These are phyloP conservation scores for Phalangium opilio DNA, from an alignment of 2,888 invertebrate species.

Conservation along the genomic window DNA sequence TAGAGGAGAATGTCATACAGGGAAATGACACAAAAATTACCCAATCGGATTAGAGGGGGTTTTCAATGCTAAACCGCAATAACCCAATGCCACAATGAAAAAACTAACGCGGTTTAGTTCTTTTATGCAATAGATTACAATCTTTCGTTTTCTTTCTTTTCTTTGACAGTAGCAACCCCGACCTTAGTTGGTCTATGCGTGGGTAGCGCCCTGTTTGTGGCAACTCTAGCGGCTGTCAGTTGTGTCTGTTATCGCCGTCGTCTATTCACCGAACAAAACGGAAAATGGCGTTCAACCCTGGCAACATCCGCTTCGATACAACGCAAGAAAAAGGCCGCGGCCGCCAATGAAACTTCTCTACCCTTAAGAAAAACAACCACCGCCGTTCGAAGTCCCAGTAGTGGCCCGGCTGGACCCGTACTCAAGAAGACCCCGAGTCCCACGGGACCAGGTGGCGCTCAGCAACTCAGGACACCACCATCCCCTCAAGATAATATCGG, in stretches of 20 bases:
- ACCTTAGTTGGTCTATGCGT: slow-evolving; percentile 44
- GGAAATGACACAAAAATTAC: no score
- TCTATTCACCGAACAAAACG: no score
- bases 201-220: slow-evolving; percentile 42
- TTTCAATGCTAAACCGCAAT: no score
- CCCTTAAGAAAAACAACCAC: slow-evolving; percentile 38
- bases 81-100: no score
- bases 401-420: slow-evolving; percentile 38
- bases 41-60: no score
- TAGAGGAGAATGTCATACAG: no score
- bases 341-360: slow-evolving; percentile 13
- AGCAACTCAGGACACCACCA: no score
- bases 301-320: slow-evolving; percentile 19
- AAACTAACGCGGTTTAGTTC: no score
- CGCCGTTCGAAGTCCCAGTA: slow-evolving; percentile 67
- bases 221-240: slow-evolving; percentile 44
- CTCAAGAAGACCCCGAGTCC: slow-evolving; percentile 86
- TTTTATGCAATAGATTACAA: no score
- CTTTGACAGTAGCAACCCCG: slow-evolving; percentile 14
- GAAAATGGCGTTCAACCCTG: slow-evolving; percentile 32
- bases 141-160: neutral
- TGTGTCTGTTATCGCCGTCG: slow-evolving; percentile 47
- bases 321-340: neutral
- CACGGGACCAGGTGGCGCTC: slow-evolving; percentile 33
- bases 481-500: no score